Percentiles rank a stretch among this genome's conserved stretches.
Evolutionary conservation across 2,113 vertebrate genomes (phyloP).

Genomic region (Scolopax mira): DNA sequence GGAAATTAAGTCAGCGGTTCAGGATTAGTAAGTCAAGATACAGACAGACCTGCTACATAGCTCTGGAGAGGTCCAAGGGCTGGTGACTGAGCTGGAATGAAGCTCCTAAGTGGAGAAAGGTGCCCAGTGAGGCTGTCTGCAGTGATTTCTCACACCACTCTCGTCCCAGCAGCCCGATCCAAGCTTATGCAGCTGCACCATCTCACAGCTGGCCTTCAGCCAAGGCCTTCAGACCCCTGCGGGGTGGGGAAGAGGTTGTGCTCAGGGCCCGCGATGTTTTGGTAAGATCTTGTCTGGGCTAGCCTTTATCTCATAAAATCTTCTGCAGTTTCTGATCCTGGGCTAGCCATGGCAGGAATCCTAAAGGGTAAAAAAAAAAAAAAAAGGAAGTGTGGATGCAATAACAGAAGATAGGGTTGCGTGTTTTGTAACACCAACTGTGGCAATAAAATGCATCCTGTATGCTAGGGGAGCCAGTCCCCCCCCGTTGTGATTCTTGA

Average conservation of each 20-base stretch:
- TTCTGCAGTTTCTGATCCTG: background rate
- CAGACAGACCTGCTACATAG: background rate
- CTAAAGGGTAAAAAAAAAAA: background rate
- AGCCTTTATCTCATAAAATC: background rate
- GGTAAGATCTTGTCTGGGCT: background rate
- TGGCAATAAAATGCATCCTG: slow-evolving; percentile 43
- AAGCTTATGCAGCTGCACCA: background rate
- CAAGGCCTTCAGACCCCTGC: background rate
- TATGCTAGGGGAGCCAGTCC: background rate
- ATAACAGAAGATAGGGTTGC: background rate
- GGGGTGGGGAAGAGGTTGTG: background rate
- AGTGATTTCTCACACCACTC: background rate
- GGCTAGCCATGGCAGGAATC: background rate
- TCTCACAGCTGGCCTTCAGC: background rate
- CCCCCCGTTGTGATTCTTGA: background rate
- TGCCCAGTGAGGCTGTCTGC: background rate
- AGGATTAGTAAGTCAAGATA: background rate
- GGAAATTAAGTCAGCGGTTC: background rate
- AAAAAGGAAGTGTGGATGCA: slow-evolving; percentile 27
- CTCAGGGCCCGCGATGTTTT: background rate
- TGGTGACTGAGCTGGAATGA: background rate
- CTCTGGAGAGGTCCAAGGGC: background rate
- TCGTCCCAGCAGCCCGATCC: background rate
- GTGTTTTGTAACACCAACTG: slow-evolving; percentile 26
- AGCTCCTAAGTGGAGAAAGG: background rate